phyloP scores from a whole-genome alignment of 2,797 vertebrate species.

The Dicrostonyx torquatus region DNA sequence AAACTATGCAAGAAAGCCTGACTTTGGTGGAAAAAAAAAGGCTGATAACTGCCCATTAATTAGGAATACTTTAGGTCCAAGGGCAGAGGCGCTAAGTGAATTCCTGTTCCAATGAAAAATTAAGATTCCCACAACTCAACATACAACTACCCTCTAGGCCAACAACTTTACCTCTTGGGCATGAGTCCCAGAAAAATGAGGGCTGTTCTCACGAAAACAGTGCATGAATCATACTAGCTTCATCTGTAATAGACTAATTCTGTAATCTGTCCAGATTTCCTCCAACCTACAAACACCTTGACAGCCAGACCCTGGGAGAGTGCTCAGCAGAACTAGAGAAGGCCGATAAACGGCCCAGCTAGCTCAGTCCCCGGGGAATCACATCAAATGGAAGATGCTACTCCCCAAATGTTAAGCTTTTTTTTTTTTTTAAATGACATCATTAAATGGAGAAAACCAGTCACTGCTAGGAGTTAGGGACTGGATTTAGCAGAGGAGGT shows the following conservation, averaged over 20 bases:
- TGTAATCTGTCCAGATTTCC: not conserved
- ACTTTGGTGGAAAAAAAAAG: not conserved
- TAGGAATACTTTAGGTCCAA: not conserved
- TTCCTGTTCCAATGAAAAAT: not conserved
- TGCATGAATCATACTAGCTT: not conserved
- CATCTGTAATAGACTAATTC: not conserved
- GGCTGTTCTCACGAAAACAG: not conserved
- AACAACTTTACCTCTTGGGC: not conserved
- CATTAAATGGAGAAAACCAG: not conserved
- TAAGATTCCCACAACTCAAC: conserved; percentile 31
- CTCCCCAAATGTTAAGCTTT: not conserved
- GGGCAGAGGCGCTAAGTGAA: not conserved
- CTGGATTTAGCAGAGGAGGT: no score
- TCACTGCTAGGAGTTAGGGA: not conserved
- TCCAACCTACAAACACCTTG: not conserved
- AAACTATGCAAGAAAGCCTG: not conserved
- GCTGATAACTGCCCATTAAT: not conserved
- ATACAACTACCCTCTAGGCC: not conserved
- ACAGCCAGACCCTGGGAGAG: accelerated
- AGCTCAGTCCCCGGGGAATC: not conserved
- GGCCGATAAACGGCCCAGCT: not conserved
- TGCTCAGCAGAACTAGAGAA: no score
- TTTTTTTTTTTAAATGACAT: not conserved
- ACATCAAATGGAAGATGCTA: not conserved
- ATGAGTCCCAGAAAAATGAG: not conserved